Base-by-base conservation (phyloP, 2,888 invertebrate species). In the Melinaea menophilus region DNA sequence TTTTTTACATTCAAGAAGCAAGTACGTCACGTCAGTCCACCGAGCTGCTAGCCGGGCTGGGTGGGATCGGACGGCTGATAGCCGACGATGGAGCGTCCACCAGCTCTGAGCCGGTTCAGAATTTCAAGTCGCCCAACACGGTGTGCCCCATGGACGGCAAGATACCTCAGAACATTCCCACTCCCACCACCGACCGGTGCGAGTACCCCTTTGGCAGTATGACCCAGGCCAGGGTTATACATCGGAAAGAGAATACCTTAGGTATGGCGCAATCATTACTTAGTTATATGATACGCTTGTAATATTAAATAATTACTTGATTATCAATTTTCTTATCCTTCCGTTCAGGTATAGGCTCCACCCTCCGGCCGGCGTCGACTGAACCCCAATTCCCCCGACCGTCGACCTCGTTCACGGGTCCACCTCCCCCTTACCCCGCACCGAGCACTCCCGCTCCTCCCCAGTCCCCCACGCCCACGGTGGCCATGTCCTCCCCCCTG, bases 131-230 rank as follows among this genome's bases (percentile, higher is more conserved):
- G 65, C 97, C 97, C 56, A 97, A 97, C 88, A 97, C 97, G 69
- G 95, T 97, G 69, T 96, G 96, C 71, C 96, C 97, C 3, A 93
- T 94, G 91, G 96, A 95, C 79, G 94, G 95, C 73, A 95, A 95
- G 86, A 86, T 92, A 75, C 90, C 93, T 73, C 91, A 90, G 72
- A 92, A 87, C 82, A 90, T 91, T 74, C 92, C 84, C 85, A 93
- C 86, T 67, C 90, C 89, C 48, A 79, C 85, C 22, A 78, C 87
- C 88, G 95, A 82, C 92, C 93, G 81, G 1, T 89, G 92, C 77
- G 93, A 93, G 79, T 97, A 94, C 87, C 97, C 97, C 54, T 97
- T 97, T 83, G 95, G 96, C 77, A 97, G 97, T 84, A 97, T 97
- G 97, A 96, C 96, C 56, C 95, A 96, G 79, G 95, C 95, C 68